Evolutionary conservation across 2,888 invertebrate genomes (phyloP), one percentile per base, ranked within the genome.

Genomic region (Dryadula phaetusa): DNA sequence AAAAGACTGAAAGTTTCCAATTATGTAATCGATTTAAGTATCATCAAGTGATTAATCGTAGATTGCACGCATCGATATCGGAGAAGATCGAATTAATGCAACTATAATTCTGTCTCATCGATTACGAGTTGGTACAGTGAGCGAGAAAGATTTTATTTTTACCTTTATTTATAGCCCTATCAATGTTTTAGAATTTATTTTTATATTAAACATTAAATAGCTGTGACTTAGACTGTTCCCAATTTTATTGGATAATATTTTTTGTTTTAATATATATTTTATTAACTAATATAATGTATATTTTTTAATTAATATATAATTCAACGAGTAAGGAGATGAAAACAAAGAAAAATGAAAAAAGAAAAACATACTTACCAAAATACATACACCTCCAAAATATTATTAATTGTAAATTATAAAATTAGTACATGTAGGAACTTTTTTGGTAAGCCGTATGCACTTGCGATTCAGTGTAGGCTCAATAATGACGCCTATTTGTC

Each of bases 21-120:
- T 32, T 40, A 65, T 20, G 37, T 67, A 65, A 70, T 70, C 70
- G 70, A 74, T 72, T 70, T 71, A 60, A 66, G 71, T 66, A 70
- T 76, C 75, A 71, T 71, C 70, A 73, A 67, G 69, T 77, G 76
- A 77, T 77, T 77, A 75, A 77, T 77, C 69, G 73, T 70, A 62
- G 62, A 58, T 60, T 53, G 64, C 47, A 67, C 70, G 70, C 71
- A 70, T 70, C 72, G 73, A 74, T 71, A 73, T 67, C 70, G 66
- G 70, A 71, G 72, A 74, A 71, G 71, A 72, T 71, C 72, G 73
- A 78, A 82, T 82, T 81, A 79, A 82, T 82, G 83, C 80, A 80
- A 79, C 79, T 80, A 81, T 82, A 81, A 82, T 80, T 75, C 77
- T 78, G 82, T 82, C 80, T 76, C 81, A 79, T 82, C 79, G 79